These are phyloP conservation scores for Sesia apiformis DNA, from an alignment of 2,888 invertebrate genomes.

Conservation along the genomic window DNA sequence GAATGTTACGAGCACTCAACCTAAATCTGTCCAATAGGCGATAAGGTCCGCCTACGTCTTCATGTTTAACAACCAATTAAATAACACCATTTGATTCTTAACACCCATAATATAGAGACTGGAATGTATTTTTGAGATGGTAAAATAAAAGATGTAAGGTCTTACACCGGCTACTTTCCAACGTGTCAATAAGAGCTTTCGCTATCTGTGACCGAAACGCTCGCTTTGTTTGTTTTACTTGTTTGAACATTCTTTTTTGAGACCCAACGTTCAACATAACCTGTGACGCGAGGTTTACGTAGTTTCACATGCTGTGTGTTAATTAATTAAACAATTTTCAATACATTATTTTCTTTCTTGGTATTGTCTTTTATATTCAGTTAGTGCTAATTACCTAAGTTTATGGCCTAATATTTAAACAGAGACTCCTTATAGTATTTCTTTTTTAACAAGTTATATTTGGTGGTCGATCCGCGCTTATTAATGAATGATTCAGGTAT, in stretches of 20 bases:
- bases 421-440: no score
- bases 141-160: conserved; percentile 12
- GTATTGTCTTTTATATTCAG: no score
- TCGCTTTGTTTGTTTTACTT: conserved; percentile 41
- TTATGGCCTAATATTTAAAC: no score
- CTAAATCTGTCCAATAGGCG: conserved; percentile 51
- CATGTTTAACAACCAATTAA: conserved; percentile 14
- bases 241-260: conserved; percentile 49
- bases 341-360: neutral
- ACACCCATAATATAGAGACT: conserved; percentile 17
- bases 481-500: no score
- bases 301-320: conserved; percentile 30
- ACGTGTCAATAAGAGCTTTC: conserved; percentile 71
- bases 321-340: conserved; percentile 17
- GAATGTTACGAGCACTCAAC: conserved; percentile 46
- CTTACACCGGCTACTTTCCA: conserved; percentile 54
- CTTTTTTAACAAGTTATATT: no score
- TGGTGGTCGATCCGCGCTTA: no score
- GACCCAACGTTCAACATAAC: conserved; percentile 20
- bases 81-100: conserved; percentile 15
- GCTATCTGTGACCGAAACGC: conserved; percentile 63
- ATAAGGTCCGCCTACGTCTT: conserved; percentile 47
- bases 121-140: conserved; percentile 15
- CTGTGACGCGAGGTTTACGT: conserved; percentile 21
- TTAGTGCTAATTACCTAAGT: no score